Conservation (phyloP, 2,888 invertebrate species). For the Endomychus coccineus region DNA sequence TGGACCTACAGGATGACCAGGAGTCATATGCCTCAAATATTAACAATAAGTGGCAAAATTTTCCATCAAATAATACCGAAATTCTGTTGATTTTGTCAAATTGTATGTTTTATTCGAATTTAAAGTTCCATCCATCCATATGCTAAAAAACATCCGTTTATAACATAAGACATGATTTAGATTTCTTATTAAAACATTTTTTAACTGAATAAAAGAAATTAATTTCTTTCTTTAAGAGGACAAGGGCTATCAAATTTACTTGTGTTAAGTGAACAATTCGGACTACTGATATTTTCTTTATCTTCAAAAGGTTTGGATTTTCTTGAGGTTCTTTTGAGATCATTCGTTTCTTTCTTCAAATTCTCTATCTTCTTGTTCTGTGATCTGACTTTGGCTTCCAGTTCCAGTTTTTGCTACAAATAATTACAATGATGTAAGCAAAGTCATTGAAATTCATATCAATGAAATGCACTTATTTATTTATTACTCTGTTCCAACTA, state of each 20-base stretch:
- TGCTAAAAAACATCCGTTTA: too few species aligned
- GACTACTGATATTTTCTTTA: constrained; percentile 46
- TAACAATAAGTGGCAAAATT: too few species aligned
- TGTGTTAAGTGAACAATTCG: constrained; percentile 36
- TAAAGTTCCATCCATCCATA: too few species aligned
- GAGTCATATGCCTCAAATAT: too few species aligned
- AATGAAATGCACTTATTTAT: constrained; percentile 1
- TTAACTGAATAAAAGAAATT: too few species aligned
- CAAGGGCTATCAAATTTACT: constrained; percentile 40
- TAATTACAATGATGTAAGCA: neutral
- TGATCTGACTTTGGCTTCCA: constrained; percentile 30
- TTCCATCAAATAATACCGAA: too few species aligned
- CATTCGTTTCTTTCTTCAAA: constrained; percentile 35
- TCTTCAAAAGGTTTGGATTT: constrained; percentile 38
- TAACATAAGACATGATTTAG: too few species aligned
- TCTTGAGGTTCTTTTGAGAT: constrained; percentile 33
- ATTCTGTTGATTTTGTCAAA: too few species aligned
- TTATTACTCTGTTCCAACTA: neutral
- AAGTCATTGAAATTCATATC: constrained; percentile 8
- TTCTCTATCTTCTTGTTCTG: constrained; percentile 43
- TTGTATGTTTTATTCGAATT: too few species aligned
- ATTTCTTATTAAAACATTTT: too few species aligned
- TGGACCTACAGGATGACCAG: too few species aligned
- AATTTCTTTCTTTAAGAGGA: constrained; percentile 45
- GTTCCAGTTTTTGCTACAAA: constrained; percentile 26